Evolutionary conservation across 2,888 invertebrate species (phyloP).

Genomic region (Melanotus villosus): DNA sequence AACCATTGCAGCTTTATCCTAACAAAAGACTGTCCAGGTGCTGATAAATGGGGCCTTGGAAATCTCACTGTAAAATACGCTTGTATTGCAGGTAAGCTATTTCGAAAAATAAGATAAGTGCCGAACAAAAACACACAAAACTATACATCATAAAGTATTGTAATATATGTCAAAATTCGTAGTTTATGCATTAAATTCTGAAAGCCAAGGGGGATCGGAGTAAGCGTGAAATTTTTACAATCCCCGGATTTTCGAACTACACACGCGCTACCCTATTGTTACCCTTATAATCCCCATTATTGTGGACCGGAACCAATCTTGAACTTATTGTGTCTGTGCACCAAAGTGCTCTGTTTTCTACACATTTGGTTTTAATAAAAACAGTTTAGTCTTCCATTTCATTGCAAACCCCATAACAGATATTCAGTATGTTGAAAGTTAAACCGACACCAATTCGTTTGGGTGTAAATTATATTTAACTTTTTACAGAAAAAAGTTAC

Average conservation of each 20-base stretch:
- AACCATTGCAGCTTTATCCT: constrained; percentile 82
- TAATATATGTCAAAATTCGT: constrained; percentile 19
- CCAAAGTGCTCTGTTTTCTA: not conserved
- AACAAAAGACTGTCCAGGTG: constrained; percentile 76
- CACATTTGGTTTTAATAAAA: not conserved
- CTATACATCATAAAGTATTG: constrained; percentile 23
- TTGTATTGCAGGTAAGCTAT: constrained; percentile 81
- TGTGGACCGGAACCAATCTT: constrained; percentile 30
- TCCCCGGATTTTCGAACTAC: constrained; percentile 53
- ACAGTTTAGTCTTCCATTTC: not conserved
- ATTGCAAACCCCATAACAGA: too few relatives aligned
- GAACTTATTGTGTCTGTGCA: not conserved
- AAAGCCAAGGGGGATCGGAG: constrained; percentile 19
- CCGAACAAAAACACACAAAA: constrained; percentile 1
- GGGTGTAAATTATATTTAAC: too few relatives aligned
- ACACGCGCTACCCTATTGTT: constrained; percentile 46
- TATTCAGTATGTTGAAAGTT: too few relatives aligned
- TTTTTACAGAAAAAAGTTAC: too few relatives aligned
- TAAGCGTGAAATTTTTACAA: constrained; percentile 51
- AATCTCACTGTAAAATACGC: constrained; percentile 80
- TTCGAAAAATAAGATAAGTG: constrained; percentile 13
- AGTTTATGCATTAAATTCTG: constrained; percentile 23
- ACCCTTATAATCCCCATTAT: constrained; percentile 35
- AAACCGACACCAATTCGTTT: too few relatives aligned
- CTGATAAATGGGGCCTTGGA: constrained; percentile 76